Conservation (phyloP, 1,140 invertebrate genomes). For the Zaprionus ornatus region DNA sequence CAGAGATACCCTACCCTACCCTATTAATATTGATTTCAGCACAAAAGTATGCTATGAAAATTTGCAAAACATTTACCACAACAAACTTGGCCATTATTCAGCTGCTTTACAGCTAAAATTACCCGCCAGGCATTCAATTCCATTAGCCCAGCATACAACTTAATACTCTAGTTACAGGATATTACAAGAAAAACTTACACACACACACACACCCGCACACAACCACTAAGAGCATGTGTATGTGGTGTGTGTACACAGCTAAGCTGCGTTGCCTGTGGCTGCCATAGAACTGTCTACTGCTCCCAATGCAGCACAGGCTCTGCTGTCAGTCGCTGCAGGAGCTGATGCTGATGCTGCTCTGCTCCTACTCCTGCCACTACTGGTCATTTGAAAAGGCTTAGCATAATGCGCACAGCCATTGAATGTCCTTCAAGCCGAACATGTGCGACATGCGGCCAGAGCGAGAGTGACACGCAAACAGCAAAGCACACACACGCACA, state of each 20-base stretch:
- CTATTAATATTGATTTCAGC: neutral
- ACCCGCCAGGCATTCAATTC: neutral
- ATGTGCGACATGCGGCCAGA: constrained; percentile 46
- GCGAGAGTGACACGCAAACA: constrained; percentile 33
- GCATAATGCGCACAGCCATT: constrained; percentile 50
- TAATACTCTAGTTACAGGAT: constrained; percentile 37
- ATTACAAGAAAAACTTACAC: constrained; percentile 25
- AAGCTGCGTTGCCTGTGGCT: constrained; percentile 32
- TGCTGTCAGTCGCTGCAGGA: constrained; percentile 22
- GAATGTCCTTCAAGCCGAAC: constrained; percentile 55
- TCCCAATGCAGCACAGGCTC: neutral
- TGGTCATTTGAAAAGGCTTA: constrained; percentile 61
- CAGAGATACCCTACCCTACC: neutral
- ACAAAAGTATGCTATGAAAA: constrained; percentile 20
- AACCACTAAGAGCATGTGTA: neutral
- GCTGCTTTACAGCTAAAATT: neutral
- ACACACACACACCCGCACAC: constrained; percentile 11
- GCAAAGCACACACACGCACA: constrained; percentile 7
- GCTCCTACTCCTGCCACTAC: constrained; percentile 12
- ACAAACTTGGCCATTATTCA: neutral
- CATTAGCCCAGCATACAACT: constrained; percentile 19
- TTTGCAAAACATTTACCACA: neutral
- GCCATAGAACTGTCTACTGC: constrained; percentile 13
- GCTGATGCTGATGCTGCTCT: constrained; percentile 20
- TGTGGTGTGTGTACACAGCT: constrained; percentile 17